phyloP scores from a whole-genome alignment of 2,797 vertebrate species.

The Sebastes minor region DNA sequence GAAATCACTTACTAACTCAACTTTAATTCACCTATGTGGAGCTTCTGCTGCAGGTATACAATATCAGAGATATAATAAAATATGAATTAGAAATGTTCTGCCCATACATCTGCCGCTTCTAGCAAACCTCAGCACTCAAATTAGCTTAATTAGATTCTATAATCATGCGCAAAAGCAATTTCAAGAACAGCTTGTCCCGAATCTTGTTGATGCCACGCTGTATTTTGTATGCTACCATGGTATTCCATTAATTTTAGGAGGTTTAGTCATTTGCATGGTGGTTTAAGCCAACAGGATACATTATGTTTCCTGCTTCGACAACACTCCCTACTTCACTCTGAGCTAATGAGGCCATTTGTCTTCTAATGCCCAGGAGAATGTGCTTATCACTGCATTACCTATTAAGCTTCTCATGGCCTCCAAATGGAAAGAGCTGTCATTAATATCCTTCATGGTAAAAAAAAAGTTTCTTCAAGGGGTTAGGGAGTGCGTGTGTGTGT shows the following conservation, averaged over 20 bases:
- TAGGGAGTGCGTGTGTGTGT: not conserved
- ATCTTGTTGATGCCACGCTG: constrained; percentile 25
- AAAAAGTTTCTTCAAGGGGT: constrained; percentile 18
- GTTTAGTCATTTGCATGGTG: constrained; percentile 60
- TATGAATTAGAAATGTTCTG: not conserved
- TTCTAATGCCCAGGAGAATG: constrained; percentile 63
- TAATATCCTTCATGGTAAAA: constrained; percentile 57
- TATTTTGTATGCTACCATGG: constrained; percentile 38
- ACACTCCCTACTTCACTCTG: constrained; percentile 55
- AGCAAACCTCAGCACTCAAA: constrained; percentile 18
- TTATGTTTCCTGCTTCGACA: constrained; percentile 68
- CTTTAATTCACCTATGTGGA: not conserved
- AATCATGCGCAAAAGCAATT: constrained; percentile 33
- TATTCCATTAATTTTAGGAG: constrained; percentile 56
- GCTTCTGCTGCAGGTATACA: not conserved
- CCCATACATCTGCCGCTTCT: not conserved
- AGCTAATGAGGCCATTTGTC: constrained; percentile 78
- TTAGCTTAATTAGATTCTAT: constrained; percentile 36
- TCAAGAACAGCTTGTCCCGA: constrained; percentile 28
- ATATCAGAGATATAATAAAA: not conserved
- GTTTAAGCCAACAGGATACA: constrained; percentile 63
- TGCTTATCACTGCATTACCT: constrained; percentile 70
- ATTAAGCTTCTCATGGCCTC: constrained; percentile 54
- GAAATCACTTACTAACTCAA: not conserved
- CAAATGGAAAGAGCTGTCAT: constrained; percentile 58